Base-by-base conservation (phyloP, 2,113 vertebrate species). In the Hemicordylus capensis region DNA sequence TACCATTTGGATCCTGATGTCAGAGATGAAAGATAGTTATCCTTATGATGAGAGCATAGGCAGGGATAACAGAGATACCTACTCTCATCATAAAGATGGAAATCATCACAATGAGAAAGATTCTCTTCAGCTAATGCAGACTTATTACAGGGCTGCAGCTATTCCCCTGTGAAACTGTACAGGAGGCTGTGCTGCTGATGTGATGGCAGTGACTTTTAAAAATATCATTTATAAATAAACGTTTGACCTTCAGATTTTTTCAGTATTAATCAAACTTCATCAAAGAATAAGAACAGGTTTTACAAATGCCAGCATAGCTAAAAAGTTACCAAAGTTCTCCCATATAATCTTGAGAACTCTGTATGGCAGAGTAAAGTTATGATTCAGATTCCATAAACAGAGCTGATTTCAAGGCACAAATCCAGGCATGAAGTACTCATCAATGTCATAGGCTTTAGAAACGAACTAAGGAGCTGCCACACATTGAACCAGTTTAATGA, bases 161-260 rank as follows among this genome's bases (percentile, higher is more conserved):
- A 6, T 10, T 89, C 59, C 69, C 88, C 76, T 76, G 4, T 72
- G 44, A 46, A 15, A 85, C n/a, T 39, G 34, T 85, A 87, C 24
- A 87, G 14, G 5, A 51, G 89, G 59, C n/a, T 93, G 63, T n/a
- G 10, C n/a, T n/a, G 10, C n/a, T 79, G 61, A 64, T 64, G 44
- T 83, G 79, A 70, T 48, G 88, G 64, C 61, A 34, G 10, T 85
- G 83, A 88, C 66, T 88, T 93, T 90, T 85, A 78, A 89, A 54
- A 89, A 92, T 90, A 85, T 10, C 2, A 85, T 69, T 91, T 90
- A 86, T 80, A 90, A 91, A 91, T 89, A 81, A 87, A 93, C 93
- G 9, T 74, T 81, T 92, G 85, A 93, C 84, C 77, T 94, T 93
- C 75, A 87, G 15, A 76, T 86, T 88, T 94, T 83, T 75, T 7